These are phyloP conservation scores for Chionis minor DNA, from an alignment of 2,113 vertebrate species.

Conservation along the genomic window DNA sequence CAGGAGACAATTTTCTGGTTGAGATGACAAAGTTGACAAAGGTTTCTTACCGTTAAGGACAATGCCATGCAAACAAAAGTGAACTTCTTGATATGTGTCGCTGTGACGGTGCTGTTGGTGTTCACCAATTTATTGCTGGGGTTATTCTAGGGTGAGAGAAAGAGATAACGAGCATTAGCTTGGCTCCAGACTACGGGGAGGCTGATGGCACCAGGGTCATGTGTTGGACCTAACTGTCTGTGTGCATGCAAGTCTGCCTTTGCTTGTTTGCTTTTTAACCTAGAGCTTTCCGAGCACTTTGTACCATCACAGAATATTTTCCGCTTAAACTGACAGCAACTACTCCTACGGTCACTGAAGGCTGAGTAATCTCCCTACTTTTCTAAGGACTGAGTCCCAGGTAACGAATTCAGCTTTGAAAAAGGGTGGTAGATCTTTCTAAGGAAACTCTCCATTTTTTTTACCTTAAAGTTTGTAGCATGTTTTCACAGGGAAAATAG, in stretches of 20 bases:
- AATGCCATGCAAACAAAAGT: conserved; percentile 91
- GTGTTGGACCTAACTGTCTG: neutral
- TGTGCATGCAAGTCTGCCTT: neutral
- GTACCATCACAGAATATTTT: neutral
- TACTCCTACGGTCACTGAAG: neutral
- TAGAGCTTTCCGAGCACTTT: conserved; percentile 5
- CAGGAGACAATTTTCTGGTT: neutral
- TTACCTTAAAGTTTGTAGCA: neutral
- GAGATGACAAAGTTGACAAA: neutral
- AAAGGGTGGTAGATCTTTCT: neutral
- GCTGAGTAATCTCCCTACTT: neutral
- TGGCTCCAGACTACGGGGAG: neutral
- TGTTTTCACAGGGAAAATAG: neutral
- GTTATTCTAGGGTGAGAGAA: conserved; percentile 82
- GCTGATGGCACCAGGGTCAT: neutral
- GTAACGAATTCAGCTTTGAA: neutral
- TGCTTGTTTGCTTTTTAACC: conserved; percentile 32
- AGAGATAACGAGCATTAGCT: conserved; percentile 18
- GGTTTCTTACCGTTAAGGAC: conserved; percentile 89
- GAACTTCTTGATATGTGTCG: conserved; percentile 93
- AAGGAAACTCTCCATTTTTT: neutral
- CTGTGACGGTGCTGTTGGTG: conserved; percentile 78
- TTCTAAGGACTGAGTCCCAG: neutral
- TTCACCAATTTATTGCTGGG: conserved; percentile 90
- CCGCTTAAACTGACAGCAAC: neutral